phyloP scores from a whole-genome alignment of 2,888 invertebrate genomes.

The Odontomyia ornata region DNA sequence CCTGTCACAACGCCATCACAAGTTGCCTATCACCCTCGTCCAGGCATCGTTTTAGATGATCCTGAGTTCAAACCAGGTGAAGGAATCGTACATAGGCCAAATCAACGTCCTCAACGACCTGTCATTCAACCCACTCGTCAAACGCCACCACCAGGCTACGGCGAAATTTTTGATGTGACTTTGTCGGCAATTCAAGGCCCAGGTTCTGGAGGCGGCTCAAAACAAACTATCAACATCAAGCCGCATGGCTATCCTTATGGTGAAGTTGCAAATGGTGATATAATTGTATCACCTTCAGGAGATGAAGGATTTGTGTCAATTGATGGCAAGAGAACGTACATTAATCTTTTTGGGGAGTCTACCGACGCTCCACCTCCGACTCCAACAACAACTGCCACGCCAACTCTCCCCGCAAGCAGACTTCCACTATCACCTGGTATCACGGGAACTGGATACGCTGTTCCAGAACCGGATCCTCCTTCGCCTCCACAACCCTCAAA shows the following conservation, averaged over 20 bases:
- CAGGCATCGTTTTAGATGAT: constrained; percentile 87
- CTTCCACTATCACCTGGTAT: constrained; percentile 59
- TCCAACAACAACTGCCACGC: constrained; percentile 56
- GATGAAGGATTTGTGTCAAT: constrained; percentile 90
- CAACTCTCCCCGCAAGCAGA: constrained; percentile 48
- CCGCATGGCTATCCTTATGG: constrained; percentile 57
- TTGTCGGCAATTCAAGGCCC: constrained; percentile 88
- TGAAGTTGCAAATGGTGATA: constrained; percentile 67
- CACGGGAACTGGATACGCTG: constrained; percentile 73
- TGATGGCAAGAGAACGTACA: constrained; percentile 88
- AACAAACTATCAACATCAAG: constrained; percentile 64
- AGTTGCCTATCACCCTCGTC: constrained; percentile 75
- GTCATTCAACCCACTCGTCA: constrained; percentile 64
- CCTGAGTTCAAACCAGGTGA: constrained; percentile 79
- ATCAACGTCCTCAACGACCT: constrained; percentile 57
- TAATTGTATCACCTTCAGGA: constrained; percentile 81
- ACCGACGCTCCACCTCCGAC: constrained; percentile 62
- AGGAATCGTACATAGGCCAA: constrained; percentile 56
- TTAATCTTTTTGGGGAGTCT: constrained; percentile 81
- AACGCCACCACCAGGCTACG: constrained; percentile 68
- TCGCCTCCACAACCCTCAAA: constrained; percentile 68
- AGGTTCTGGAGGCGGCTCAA: constrained; percentile 68
- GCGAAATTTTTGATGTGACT: constrained; percentile 88
- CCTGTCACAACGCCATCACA: constrained; percentile 53
- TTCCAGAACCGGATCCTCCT: constrained; percentile 70